Base-by-base conservation (phyloP, 2,888 invertebrate genomes). In the Torymus aiolomorphi region DNA sequence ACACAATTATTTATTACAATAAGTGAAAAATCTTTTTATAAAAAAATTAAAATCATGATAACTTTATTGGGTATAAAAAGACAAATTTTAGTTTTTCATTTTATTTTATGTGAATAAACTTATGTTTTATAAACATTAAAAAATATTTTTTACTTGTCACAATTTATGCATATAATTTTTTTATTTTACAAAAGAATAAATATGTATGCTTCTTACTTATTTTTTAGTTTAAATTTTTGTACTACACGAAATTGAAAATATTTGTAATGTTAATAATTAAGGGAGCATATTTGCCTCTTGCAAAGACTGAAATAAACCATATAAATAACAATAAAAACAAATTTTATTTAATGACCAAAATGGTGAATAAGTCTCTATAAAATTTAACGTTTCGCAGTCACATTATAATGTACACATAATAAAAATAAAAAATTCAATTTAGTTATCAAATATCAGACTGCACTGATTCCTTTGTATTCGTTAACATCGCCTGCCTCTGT, bases 401-500 rank as follows among this genome's bases (percentile, higher is more conserved):
- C 49, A 13, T 31, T 4, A 24, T 66, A 76, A 59, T 72, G 62
- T 72, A 72, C 52, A 76, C 5, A 49, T 71, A 24, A 16, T 65
- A 61, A 78, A 52, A 66, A 78, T 42, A 62, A 75, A 66, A 54
- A 69, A 24, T 3, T 31, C 65, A 14, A 77, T 73, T 62, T 5
- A 65, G 14, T 73, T 65, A 77, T 78, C 62, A 78, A 81, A 78
- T 61, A 31, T 78, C 80, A 10, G 56, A 49, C 1, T 65, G 59
- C 11, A 57, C 57, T 11, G 24, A 13, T 69, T 81, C 76, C 20
- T 63, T 70, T 1, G 79, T n/a, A 20, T 90, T 89, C 10, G 87
- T 85, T 24, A 91, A 82, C 67, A 88, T 87, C 63, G 85, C 85
- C 24, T 88, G 84, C 80, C 90, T 86, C 76, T 88, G 88, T 16